Conservation (phyloP, 2,113 vertebrate genomes). For the Oreochromis spilurus region DNA sequence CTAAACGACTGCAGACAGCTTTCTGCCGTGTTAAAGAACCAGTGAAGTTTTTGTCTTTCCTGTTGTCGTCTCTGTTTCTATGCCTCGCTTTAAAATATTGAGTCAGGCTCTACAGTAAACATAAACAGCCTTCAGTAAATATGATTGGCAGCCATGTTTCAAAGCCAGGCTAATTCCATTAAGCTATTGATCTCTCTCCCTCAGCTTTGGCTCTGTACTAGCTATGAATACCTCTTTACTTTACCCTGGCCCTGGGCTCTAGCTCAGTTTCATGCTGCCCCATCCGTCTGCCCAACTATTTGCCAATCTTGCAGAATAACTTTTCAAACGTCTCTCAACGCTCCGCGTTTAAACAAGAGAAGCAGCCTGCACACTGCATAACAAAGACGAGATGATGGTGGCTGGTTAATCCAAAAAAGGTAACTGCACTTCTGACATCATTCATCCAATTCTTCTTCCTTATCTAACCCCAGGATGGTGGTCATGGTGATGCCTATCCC, state of each 20-base stretch:
- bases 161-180: conserved; percentile 79
- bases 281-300: conserved; percentile 10
- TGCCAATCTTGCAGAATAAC: conserved; percentile 29
- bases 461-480: neutral
- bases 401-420: neutral
- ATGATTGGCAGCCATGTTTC: conserved; percentile 78
- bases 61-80: conserved; percentile 20
- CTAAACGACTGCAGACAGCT: conserved; percentile 39
- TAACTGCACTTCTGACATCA: neutral
- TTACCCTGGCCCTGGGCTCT: conserved; percentile 29
- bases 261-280: conserved; percentile 28
- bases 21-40: conserved; percentile 41
- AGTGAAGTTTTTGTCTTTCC: conserved; percentile 26
- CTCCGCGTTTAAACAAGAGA: conserved; percentile 46
- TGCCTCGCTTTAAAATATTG: conserved; percentile 65
- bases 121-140: conserved; percentile 70
- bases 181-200: conserved; percentile 74
- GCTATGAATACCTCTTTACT: conserved; percentile 64
- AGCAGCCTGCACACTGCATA: conserved; percentile 2
- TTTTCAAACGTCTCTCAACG: conserved; percentile 42
- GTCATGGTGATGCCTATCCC: neutral
- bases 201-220: conserved; percentile 40
- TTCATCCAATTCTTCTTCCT: neutral
- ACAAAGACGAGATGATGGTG: conserved; percentile 16
- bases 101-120: conserved; percentile 50